Base-by-base conservation (phyloP, 2,113 vertebrate species). In the Theristicus caerulescens region DNA sequence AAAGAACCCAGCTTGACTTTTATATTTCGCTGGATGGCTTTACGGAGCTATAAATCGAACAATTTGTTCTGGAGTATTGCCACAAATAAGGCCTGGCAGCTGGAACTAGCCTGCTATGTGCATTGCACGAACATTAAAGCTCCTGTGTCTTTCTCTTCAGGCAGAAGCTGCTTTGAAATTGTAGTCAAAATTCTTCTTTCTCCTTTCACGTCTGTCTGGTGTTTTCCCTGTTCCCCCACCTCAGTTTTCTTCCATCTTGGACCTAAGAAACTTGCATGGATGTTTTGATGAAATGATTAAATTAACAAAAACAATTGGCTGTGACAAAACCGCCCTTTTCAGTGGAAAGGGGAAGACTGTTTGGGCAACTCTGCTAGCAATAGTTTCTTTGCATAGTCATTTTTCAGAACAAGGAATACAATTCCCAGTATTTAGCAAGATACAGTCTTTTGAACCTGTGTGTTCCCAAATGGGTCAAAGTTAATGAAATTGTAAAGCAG, bases 21-120 rank as follows among this genome's bases (percentile, higher is more conserved):
- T 49, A 7, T 14, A 8, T 92, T 92, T 76, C 76, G 86, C 67
- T 0, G n/a, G 54, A 13, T 82, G 66, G 26, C 78, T 93, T 95
- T 91, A 44, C 2, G 5, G 78, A 80, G 12, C 91, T 58, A 22
- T 83, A 80, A 90, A 3, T 85, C 0, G 26, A 91, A 82, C 66
- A 27, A 36, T 87, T 91, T 95, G 79, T 94, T 94, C 70, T 93
- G 94, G 66, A 87, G 38, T 26, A 24, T 73, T 92, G 80, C 81
- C 67, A 64, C 91, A 94, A 94, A 80, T 62, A 89, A 94, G 64
- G 76, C 32, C 86, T 91, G 94, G 91, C 81, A 93, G 81, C 84
- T 94, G 84, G 66, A 95, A 70, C 86, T 61, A 57, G 46, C 49
- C 81, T 93, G 58, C 46, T 82, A 16, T 90, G 86, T 58, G 82